Evolutionary conservation across 2,113 vertebrate species (phyloP), one percentile per base, ranked within the genome.

Genomic region (Passer montanus): DNA sequence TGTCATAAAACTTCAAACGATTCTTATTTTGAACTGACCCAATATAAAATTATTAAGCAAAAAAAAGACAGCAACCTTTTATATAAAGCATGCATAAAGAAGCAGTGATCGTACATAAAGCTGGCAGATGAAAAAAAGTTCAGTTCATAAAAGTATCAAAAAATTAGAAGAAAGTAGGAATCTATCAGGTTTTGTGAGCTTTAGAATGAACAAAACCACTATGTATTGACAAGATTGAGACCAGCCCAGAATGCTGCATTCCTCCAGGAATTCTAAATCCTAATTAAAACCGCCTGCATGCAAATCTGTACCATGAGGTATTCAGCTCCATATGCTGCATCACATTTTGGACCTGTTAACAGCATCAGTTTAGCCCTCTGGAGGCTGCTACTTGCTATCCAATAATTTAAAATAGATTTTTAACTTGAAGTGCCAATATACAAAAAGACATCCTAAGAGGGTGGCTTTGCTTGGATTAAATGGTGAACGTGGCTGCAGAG

Each of bases 231-330:
- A 92, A 95, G 86, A 74, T 2, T 62, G 78, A 90, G 59, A 83
- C 69, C 76, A 86, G 70, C 81, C 92, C 73, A 94, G 90, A 96
- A 92, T 80, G 90, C 94, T 96, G 92, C 90, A 93, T 82, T 97
- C 96, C 95, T 96, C 95, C 73, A 52, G 79, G 97, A 98, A 97
- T 81, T 97, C 81, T 96, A 96, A 97, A 94, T 95, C 91, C 90
- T 98, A 97, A 98, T 98, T 98, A 97, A 98, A 98, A 97, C 94
- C 86, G 95, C 96, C 92, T 89, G 93, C 94, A 97, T 97, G 96
- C 88, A 96, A 96, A 95, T 97, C 78, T 89, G 78, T 95, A 95
- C 91, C 92, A 85, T 84, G 67, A 97, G 94, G 74, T 81, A 91
- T 72, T 89, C 85, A 76, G 72, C 27, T 93, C 92, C 97, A 97